Percentiles rank a stretch among this genome's conserved stretches.
These are phyloP conservation scores for Mallotus villosus DNA, from an alignment of 2,797 vertebrate genomes.

Conservation along the genomic window DNA sequence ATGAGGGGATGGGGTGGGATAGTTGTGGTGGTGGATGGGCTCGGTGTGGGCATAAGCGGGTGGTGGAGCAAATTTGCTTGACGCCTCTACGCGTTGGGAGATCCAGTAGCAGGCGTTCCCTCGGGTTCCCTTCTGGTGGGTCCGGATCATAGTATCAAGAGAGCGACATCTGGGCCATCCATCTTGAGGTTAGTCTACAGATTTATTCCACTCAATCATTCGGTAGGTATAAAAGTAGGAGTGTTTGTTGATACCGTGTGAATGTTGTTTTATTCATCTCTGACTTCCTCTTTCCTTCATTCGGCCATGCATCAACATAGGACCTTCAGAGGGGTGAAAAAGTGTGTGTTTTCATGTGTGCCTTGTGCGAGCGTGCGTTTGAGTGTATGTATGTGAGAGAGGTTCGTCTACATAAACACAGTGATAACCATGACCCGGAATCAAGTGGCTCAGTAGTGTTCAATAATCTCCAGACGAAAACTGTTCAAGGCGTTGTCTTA, in stretches of 20 bases:
- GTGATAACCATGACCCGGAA: background rate
- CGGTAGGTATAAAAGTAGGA: conserved; percentile 36
- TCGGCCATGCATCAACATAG: conserved; percentile 25
- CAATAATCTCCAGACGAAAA: background rate
- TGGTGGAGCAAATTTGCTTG: no score
- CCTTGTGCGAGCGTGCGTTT: background rate
- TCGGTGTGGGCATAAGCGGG: no score
- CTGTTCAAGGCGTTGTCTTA: background rate
- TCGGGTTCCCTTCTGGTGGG: no score
- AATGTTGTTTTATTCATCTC: conserved; percentile 12
- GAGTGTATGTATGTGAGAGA: conserved; percentile 6
- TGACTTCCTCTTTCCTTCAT: conserved; percentile 54
- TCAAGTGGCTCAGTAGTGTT: background rate
- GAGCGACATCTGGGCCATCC: conserved; percentile 37
- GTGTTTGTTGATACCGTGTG: conserved; percentile 26
- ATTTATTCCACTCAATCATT: conserved; percentile 48
- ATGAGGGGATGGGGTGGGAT: no score
- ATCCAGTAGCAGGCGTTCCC: no score
- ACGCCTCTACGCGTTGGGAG: no score
- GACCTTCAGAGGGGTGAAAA: no score
- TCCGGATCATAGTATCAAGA: no score
- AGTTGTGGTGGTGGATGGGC: no score
- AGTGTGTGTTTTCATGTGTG: conserved; percentile 1
- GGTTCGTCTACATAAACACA: background rate
- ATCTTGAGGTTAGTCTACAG: conserved; percentile 49